Evolutionary conservation across 2,113 vertebrate genomes (phyloP).

Genomic region (Heteronetta atricapilla): DNA sequence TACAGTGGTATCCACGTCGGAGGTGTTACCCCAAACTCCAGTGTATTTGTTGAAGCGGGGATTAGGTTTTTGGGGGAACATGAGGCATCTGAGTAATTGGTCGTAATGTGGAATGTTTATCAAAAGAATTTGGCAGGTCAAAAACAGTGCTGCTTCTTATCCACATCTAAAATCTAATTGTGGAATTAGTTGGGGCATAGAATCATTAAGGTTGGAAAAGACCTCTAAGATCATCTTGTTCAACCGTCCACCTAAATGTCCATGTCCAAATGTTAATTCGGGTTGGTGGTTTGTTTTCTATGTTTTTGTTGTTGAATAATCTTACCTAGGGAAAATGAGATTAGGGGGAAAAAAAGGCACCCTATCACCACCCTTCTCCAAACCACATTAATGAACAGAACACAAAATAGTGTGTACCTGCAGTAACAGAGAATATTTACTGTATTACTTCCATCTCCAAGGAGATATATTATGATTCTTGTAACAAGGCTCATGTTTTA

Average conservation of each 20-base stretch:
- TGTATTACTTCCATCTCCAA: slow-evolving; percentile 12
- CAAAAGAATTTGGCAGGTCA: not conserved
- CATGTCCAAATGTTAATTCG: not conserved
- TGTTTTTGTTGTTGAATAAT: not conserved
- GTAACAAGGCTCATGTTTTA: slow-evolving; percentile 19
- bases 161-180: not conserved
- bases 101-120: not conserved
- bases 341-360: not conserved
- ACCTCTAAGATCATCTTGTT: no score
- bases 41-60: not conserved
- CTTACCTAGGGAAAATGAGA: not conserved
- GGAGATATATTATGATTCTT: not conserved
- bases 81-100: not conserved
- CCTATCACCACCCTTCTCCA: not conserved
- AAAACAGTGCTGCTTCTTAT: not conserved
- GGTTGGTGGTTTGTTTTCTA: not conserved
- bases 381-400: not conserved
- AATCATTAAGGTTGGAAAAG: no score
- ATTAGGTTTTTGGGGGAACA: not conserved
- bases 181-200: not conserved
- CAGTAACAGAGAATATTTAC: not conserved
- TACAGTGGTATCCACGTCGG: not conserved
- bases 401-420: not conserved
- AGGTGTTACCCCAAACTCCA: not conserved
- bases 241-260: not conserved